Evolutionary conservation across 1,140 invertebrate genomes (phyloP), one percentile per base, ranked within the genome.

Genomic region (Ostrea denselamellosa): DNA sequence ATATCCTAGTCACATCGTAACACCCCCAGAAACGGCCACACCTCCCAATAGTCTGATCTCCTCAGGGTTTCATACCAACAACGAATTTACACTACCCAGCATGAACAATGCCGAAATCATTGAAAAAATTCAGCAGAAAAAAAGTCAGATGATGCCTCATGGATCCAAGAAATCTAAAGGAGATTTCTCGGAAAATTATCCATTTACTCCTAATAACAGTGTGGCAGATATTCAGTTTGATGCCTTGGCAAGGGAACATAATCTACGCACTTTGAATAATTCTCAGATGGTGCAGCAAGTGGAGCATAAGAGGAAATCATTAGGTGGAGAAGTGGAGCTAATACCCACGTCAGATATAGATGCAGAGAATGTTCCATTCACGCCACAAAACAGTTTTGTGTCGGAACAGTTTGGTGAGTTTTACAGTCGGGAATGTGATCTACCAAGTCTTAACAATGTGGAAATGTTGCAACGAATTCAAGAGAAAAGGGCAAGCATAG

Each of bases 381-480:
- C 93, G 3, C 92, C 93, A 34, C 92, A 91, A 28, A 93, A 93
- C 85, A 94, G 93, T 62, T 90, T 90, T 53, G 91, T 92, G 87
- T 92, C 93, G 22, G 71, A 90, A 12, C 90, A 88, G 5, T 90
- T 92, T 58, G 87, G 88, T 17, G 52, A 52, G 9, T 51, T 71
- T 8, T 85, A 87, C 22, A 51, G 85, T 14, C 87, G 86, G 7
- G 90, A 93, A 53, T 87, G 89, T 17, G 82, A 90, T 81, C 89
- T 94, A 10, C 94, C 93, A 4, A 94, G 93, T 89, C 93, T 94
- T 85, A 94, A 93, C 88, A 94, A 87, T 86, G 91, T 91, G 17
- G 94, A 94, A 71, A 94, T 94, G 93, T 92, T 94, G 81, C 87
- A 94, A 83, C 91, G 90, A 58, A 93, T 94, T 51, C 89, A 93